phyloP scores from a whole-genome alignment of 1,140 invertebrate genomes.

The Heliconius hewitsoni region DNA sequence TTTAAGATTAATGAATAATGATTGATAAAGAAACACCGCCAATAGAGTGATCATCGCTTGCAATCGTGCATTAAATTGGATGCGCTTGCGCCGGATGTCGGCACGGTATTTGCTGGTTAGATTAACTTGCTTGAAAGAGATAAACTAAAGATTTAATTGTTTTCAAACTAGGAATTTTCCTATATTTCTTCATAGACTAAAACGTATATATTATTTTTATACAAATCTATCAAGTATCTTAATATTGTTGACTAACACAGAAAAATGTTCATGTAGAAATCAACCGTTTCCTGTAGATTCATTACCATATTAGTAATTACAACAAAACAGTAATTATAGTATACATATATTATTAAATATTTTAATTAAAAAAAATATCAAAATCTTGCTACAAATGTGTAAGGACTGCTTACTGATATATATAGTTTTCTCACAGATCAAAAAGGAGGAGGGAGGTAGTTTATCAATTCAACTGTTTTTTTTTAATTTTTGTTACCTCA shows the following conservation, averaged over 20 bases:
- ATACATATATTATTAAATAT: too few relatives aligned
- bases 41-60: constrained; percentile 39
- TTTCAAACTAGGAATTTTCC: not conserved
- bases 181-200: too few relatives aligned
- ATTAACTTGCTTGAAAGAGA: not conserved
- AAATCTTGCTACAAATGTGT: too few relatives aligned
- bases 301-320: not conserved
- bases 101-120: constrained; percentile 19
- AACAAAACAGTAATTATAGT: too few relatives aligned
- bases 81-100: constrained; percentile 38
- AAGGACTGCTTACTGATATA: too few relatives aligned
- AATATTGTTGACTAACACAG: not conserved
- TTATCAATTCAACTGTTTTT: too few relatives aligned
- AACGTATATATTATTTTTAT: too few relatives aligned
- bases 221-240: too few relatives aligned
- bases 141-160: not conserved
- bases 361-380: too few relatives aligned
- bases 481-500: too few relatives aligned
- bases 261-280: not conserved
- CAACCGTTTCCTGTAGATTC: not conserved
- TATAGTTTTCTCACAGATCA: too few relatives aligned
- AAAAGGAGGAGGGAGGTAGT: too few relatives aligned
- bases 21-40: constrained; percentile 20
- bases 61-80: constrained; percentile 45
- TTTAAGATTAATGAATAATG: constrained; percentile 12